Conservation (phyloP, 1,140 invertebrate species). For the Watersipora subatra region DNA sequence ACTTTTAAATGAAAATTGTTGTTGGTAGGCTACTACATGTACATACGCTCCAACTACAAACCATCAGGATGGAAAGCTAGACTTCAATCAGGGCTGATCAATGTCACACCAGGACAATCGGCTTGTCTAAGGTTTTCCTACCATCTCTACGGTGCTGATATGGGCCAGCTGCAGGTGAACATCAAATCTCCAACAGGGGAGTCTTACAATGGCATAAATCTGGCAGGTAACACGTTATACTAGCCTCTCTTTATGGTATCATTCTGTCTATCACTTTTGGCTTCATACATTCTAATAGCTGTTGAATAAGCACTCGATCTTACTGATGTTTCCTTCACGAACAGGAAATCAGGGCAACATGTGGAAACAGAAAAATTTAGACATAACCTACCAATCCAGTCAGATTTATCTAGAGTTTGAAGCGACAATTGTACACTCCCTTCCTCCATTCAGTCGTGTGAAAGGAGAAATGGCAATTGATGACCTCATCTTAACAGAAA, state of each 20-base stretch:
- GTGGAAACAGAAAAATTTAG: not conserved
- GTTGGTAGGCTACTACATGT: slow-evolving; percentile 29
- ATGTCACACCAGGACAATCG: slow-evolving; percentile 9
- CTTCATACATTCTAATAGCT: too few relatives aligned
- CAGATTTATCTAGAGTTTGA: not conserved
- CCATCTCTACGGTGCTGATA: slow-evolving; percentile 57
- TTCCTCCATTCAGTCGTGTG: not conserved
- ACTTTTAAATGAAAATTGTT: too few relatives aligned
- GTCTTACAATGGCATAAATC: too few relatives aligned
- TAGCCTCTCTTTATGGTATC: too few relatives aligned
- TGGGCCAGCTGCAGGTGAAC: slow-evolving; percentile 25
- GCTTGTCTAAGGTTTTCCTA: slow-evolving; percentile 48
- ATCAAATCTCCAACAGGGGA: too few relatives aligned
- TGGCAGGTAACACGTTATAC: too few relatives aligned
- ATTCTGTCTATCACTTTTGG: too few relatives aligned
- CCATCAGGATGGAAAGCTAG: not conserved
- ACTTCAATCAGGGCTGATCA: not conserved
- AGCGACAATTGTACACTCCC: not conserved
- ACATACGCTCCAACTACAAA: not conserved
- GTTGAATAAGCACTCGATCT: too few relatives aligned
- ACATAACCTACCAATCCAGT: not conserved
- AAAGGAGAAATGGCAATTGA: not conserved
- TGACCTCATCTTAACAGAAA: not conserved
- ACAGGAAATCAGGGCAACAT: not conserved
- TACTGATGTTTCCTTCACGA: too few relatives aligned